phyloP scores from a whole-genome alignment of 2,113 vertebrate genomes.

The Australoheros scitulus region DNA sequence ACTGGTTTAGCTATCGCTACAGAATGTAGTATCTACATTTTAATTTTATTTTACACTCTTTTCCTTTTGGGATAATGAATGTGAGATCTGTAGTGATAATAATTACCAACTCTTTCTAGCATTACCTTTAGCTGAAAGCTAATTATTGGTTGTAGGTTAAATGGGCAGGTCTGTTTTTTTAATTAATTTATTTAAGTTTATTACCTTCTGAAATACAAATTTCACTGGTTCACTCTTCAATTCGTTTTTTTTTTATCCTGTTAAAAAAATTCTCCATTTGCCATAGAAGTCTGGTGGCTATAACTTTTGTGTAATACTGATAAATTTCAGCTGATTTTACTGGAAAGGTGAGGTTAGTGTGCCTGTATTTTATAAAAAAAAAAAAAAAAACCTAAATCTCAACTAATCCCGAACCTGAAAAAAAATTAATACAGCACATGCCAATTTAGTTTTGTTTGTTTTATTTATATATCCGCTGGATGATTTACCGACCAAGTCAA shows the following conservation, averaged over 20 bases:
- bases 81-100: not conserved
- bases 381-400: not conserved
- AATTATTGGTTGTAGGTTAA: not conserved
- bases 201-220: not conserved
- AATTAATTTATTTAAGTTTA: accelerated
- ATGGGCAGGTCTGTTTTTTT: too few relatives aligned
- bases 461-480: not conserved
- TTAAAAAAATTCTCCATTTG: not conserved
- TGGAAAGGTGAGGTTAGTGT: not conserved
- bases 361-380: not conserved
- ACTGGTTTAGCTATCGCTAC: not conserved
- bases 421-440: not conserved
- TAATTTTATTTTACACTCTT: not conserved
- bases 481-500: not conserved
- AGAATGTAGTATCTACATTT: not conserved
- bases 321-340: not conserved
- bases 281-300: not conserved
- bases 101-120: not conserved
- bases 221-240: not conserved
- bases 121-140: not conserved
- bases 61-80: not conserved
- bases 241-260: not conserved
- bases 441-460: not conserved
- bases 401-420: not conserved
- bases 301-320: not conserved